Evolutionary conservation across 1,140 invertebrate species (phyloP).

Genomic region (Eriocheir sinensis): DNA sequence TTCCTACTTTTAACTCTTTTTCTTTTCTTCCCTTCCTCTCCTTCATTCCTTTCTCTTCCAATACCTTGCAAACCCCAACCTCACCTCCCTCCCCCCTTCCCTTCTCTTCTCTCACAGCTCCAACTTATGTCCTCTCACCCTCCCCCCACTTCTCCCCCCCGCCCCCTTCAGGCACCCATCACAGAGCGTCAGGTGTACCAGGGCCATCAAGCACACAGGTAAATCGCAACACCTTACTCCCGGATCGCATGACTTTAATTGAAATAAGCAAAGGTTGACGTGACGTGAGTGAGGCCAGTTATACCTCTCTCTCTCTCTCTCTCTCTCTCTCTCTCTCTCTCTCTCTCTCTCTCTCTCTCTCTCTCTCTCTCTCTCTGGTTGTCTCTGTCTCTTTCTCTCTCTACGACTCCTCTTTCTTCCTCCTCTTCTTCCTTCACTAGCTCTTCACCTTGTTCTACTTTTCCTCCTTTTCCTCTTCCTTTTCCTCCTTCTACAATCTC

Average conservation of each 20-base stretch:
- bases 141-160: no score
- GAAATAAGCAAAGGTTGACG: not conserved
- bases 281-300: not conserved
- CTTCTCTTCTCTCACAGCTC: no score
- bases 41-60: no score
- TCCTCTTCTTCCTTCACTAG: not conserved
- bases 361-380: not conserved
- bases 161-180: no score
- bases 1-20: no score
- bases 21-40: no score
- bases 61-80: no score
- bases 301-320: not conserved
- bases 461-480: not conserved
- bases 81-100: no score
- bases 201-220: not conserved
- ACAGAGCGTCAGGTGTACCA: not conserved
- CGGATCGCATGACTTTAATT: constrained; percentile 24
- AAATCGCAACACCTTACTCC: not conserved
- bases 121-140: no score
- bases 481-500: no score
- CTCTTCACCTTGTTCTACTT: not conserved
- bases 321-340: not conserved
- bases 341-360: not conserved
- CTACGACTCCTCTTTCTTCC: not conserved
- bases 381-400: no score